Conservation (phyloP, 2,113 vertebrate species). For the Phodopus roborovskii region DNA sequence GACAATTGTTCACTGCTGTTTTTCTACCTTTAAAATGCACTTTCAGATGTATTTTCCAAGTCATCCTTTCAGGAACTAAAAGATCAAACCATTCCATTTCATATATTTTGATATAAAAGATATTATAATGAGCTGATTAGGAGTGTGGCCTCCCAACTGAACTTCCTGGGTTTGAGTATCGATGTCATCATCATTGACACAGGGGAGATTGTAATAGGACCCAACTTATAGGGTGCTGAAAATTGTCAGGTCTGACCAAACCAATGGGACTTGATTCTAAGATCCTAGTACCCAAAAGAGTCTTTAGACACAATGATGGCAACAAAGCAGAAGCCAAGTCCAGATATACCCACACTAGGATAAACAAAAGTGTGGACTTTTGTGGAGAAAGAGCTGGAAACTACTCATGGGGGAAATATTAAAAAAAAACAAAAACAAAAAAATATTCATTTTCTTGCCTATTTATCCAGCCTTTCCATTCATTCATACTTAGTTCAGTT, state of each 20-base stretch:
- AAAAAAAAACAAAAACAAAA: neutral
- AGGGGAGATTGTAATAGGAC: neutral
- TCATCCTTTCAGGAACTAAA: neutral
- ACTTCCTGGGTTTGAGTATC: neutral
- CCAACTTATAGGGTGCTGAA: neutral
- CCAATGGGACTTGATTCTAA: neutral
- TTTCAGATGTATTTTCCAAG: slow-evolving; percentile 38
- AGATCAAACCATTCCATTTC: slow-evolving; percentile 3
- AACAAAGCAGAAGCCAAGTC: neutral
- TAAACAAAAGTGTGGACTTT: neutral
- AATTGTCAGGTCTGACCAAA: slow-evolving; percentile 35
- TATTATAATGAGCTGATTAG: neutral
- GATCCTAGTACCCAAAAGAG: neutral
- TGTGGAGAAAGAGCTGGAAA: slow-evolving; percentile 9
- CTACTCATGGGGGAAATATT: neutral
- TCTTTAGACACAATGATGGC: neutral
- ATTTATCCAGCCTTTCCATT: neutral
- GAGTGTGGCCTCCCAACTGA: neutral
- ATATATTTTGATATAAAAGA: neutral
- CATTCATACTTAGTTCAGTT: neutral
- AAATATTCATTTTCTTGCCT: neutral
- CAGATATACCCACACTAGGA: neutral
- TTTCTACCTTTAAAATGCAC: slow-evolving; percentile 39
- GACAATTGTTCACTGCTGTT: neutral
- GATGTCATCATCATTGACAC: slow-evolving; percentile 47